Conservation (phyloP, 37 sponge, comb jelly and placozoan genomes). For the Corticium candelabrum region DNA sequence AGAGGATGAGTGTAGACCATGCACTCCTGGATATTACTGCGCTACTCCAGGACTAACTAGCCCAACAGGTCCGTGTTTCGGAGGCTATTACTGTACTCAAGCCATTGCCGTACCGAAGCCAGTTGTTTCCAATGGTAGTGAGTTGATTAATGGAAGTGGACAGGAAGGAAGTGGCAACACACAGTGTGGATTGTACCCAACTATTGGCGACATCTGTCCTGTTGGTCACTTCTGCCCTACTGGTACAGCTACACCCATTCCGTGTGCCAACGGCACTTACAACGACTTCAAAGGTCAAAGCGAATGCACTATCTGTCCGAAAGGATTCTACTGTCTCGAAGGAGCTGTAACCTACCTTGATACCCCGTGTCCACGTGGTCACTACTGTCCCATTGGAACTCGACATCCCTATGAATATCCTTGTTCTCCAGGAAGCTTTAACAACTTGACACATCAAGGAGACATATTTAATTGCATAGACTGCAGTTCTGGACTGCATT, state of each 20-base stretch:
- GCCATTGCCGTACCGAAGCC: conserved; percentile 6
- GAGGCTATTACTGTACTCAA: conserved; percentile 18
- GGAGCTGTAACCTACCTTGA: neutral
- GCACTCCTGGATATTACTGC: conserved; percentile 25
- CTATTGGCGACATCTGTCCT: conserved; percentile 14
- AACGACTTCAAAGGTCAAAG: neutral
- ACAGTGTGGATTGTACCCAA: neutral
- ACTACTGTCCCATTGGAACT: conserved; percentile 25
- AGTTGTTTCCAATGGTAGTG: neutral
- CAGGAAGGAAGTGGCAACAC: neutral
- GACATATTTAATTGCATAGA: neutral
- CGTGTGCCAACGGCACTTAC: conserved; percentile 14
- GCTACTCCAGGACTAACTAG: conserved; percentile 12
- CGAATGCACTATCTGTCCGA: conserved; percentile 17
- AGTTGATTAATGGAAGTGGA: neutral
- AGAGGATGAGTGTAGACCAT: conserved; percentile 13
- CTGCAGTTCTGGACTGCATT: conserved; percentile 12
- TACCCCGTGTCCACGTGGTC: conserved; percentile 16
- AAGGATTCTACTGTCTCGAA: conserved; percentile 20
- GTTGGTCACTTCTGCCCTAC: conserved; percentile 32
- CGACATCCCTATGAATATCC: conserved; percentile 3
- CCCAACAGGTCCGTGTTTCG: conserved; percentile 19
- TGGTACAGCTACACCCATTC: conserved; percentile 14
- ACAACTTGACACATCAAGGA: neutral
- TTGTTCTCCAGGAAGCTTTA: conserved; percentile 21